Evolutionary conservation across 2,888 invertebrate species (phyloP), one percentile per base, ranked within the genome.

Genomic region (Acanthopleura granulata): DNA sequence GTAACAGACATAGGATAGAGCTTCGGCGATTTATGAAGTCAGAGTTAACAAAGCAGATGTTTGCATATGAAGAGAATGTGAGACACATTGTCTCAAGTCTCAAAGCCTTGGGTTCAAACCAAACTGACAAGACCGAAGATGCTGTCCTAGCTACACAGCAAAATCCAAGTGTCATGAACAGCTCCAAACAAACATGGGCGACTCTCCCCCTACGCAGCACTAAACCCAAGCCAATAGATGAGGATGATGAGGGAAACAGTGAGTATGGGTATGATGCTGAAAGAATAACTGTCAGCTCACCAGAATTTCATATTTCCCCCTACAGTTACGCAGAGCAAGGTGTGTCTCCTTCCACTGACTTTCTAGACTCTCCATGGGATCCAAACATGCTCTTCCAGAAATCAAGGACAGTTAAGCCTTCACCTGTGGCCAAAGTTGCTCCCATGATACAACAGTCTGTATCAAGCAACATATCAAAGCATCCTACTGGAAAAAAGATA

Each of bases 321-420:
- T 66, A 66, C 14, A 66, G 25, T 14, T 27, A 27, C 29, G 6
- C 66, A 16, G 18, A 18, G n/a, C 40, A 40, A 40, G n/a, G 57
- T 22, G 16, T 66, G 16, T 27, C 9, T 1, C 66, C 22, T 16
- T 66, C 66, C 29, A 66, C 9, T 1, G 25, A 22, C 29, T 25
- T 27, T 6, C 25, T 66, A 22, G 75, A 74, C 6, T 78, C 78
- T 22, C 50, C 74, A 62, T 82, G 83, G 83, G 81, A 78, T 72
- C 76, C 78, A 62, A 77, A 76, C 29, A 61, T 72, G 15, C 50
- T 82, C n/a, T 84, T 84, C 74, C 74, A 78, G 14, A 79, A 78
- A 71, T 51, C 77, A 0, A 81, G 81, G 61, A 81, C 81, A 16
- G 29, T 27, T 27, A 66, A 66, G 66, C 66, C 66, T 22, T 66